Base-by-base conservation (phyloP, 2,797 vertebrate species). In the Scarus forsteni region DNA sequence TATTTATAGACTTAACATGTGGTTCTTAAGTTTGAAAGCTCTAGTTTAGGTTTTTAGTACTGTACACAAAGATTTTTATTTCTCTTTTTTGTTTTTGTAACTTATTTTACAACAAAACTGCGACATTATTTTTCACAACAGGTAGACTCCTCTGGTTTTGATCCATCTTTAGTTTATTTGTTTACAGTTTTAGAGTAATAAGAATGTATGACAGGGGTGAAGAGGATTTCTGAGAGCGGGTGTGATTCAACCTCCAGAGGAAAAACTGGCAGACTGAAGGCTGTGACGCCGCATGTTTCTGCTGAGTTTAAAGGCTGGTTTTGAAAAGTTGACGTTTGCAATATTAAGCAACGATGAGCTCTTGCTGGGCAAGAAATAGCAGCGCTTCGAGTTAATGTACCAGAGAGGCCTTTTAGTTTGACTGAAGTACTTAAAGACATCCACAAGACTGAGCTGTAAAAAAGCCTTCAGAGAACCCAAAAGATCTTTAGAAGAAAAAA, bases 1-100 rank as follows among this genome's bases (percentile, higher is more conserved):
- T 99, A 97, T 98, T 98, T 98, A 98, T 98, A 97, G 93, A 94
- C 93, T 88, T 95, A 95, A 93, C 94, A 95, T 93, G 93, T 92
- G 88, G 92, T 93, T 94, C 89, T 89, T 92, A 72, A 85, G 89
- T 91, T 95, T 80, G 85, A 94, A 95, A 94, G 90, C 88, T 93
- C 59, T 94, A 94, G 92, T 86, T 70, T 95, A 95, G 93, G 1
- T 40, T 94, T 91, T 92, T 94, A 93, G 93, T 96, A 95, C 94
- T 96, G 94, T 96, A 96, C 90, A 90, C 95, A 91, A 94, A 92
- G 77, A 90, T 84, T 86, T 89, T 89, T 91, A 94, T 95, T 91
- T 84, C 85, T 85, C n/a, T 77, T 80, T 93, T 93, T 80, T 93
- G 93, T 88, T 89, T 89, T 94, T 93, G 94, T 97, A 98, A 97